These are phyloP conservation scores for Dendrocopos noguchii DNA, from an alignment of 2,113 vertebrate species.

Conservation along the genomic window DNA sequence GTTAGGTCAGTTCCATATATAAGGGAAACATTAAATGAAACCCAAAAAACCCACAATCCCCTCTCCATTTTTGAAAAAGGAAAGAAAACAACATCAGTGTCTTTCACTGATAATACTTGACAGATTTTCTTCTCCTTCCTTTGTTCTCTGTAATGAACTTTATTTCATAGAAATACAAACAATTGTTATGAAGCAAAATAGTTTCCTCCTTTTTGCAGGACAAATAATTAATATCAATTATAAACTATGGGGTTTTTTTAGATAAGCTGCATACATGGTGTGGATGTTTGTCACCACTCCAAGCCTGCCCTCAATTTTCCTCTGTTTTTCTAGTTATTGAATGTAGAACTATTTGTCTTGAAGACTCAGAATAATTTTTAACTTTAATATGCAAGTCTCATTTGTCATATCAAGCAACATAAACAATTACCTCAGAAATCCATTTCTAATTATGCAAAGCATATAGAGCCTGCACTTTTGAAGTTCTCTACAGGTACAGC, in stretches of 20 bases:
- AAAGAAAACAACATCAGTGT: conserved; percentile 36
- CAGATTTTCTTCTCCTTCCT: background rate
- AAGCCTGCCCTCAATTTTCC: background rate
- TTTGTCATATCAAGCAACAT: background rate
- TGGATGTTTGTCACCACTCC: background rate
- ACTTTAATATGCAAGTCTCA: conserved; percentile 11
- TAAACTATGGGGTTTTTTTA: background rate
- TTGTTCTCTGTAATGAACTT: background rate
- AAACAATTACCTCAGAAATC: conserved; percentile 18
- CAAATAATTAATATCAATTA: background rate
- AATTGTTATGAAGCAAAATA: background rate
- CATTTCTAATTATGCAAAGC: background rate
- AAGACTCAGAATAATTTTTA: background rate
- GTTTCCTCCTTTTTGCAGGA: background rate
- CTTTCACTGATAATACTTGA: background rate
- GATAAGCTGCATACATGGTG: background rate
- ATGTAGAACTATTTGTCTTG: background rate
- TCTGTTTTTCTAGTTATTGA: background rate
- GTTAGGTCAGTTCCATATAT: background rate
- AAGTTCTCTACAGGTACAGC: background rate
- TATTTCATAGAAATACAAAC: background rate
- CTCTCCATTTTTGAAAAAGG: background rate
- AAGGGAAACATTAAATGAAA: background rate
- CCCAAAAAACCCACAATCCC: background rate
- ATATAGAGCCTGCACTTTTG: background rate